Base-by-base conservation (phyloP, 2,888 invertebrate genomes). In the Drosophila picticornis region DNA sequence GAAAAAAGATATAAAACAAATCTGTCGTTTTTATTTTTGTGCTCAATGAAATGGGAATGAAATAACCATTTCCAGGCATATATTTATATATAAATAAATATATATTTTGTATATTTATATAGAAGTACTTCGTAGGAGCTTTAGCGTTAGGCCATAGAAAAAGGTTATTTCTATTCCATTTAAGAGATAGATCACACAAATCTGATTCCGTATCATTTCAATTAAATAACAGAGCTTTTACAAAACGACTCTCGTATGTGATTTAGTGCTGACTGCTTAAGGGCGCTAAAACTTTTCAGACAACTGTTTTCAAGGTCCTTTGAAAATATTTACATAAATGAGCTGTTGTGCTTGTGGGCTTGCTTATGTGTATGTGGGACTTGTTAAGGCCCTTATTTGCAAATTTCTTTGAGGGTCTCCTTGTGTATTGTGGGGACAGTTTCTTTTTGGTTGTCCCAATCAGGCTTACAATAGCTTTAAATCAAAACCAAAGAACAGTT, bases 241-340 rank as follows among this genome's bases (percentile, higher is more conserved):
- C 31, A 65, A 65, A 65, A 63, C 59, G 75, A 64, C 58, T 61
- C 31, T 72, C 50, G 69, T 61, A 71, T 75, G 81, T 74, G 88
- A 84, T 74, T 87, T 74, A 73, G 71, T 76, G 57, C 34, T 25
- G 64, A 43, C 58, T 62, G 67, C 59, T 66, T 52, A n/a, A 58
- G 64, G 67, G 67, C 72, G 60, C 50, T 38, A 43, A 64, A 79
- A 79, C 65, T 79, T 79, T 66, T 38, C 76, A 79, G 76, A 80
- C 78, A 34, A 29, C 50, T 48, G 59, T 38, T 27, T 48, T 61
- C 67, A 60, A 80, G 64, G 76, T 38, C 65, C 72, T 72, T 74
- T 58, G 38, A 55, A 72, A 78, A 80, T 87, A 77, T 84, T 85
- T 77, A 56, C 81, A 83, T 85, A 85, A 83, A 83, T 83, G 81